These are phyloP conservation scores for Drosophila kanapiae DNA, from an alignment of 1,140 invertebrate genomes.

Conservation along the genomic window DNA sequence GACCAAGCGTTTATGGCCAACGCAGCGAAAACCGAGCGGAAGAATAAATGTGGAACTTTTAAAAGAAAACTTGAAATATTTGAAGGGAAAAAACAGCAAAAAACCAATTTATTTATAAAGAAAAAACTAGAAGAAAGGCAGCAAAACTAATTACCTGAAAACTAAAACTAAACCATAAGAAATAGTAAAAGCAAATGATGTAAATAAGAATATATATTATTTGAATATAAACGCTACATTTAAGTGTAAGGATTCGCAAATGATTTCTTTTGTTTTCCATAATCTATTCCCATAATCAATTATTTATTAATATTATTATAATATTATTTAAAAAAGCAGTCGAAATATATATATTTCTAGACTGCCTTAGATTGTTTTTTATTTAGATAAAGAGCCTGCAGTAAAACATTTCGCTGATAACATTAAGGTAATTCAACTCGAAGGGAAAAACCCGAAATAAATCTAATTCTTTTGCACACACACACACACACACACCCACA, in stretches of 20 bases:
- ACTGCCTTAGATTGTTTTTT: slow-evolving; percentile 14
- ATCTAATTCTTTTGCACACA: slow-evolving; percentile 27
- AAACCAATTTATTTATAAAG: background rate
- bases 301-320: no score
- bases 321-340: no score
- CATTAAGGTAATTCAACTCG: slow-evolving; percentile 33
- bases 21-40: slow-evolving; percentile 12
- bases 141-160: background rate
- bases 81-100: background rate
- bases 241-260: no score
- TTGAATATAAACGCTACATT: no score
- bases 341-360: slow-evolving; percentile 3
- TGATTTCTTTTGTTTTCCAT: no score
- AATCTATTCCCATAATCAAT: no score
- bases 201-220: background rate
- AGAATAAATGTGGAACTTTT: background rate
- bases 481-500: slow-evolving; percentile 19
- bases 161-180: background rate
- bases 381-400: slow-evolving; percentile 8
- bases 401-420: slow-evolving; percentile 24
- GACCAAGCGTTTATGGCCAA: slow-evolving; percentile 15
- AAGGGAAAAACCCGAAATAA: slow-evolving; percentile 26
- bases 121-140: background rate
- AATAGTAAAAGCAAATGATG: background rate
- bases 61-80: background rate